A percentile compares a stretch with the other conserved stretches of the same genome.
phyloP scores from a whole-genome alignment of 1,140 invertebrate genomes.

The Chironomus striatipennis region DNA sequence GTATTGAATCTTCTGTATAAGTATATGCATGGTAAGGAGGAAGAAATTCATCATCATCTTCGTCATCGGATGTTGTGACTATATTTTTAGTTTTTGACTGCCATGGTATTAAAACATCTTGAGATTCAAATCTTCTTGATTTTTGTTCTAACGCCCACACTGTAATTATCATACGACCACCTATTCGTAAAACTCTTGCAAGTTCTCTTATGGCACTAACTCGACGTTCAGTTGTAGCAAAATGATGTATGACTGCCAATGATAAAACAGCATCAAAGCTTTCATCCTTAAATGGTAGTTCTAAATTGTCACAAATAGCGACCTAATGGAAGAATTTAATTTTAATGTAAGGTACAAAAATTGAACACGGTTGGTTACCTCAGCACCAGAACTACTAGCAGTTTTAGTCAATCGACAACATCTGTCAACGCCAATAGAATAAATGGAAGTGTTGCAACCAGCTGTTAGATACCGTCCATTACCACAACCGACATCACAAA shows the following conservation, averaged over 20 bases:
- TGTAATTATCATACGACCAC: constrained; percentile 85
- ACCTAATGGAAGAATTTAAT: constrained; percentile 48
- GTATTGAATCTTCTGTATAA: constrained; percentile 47
- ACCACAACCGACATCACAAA: constrained; percentile 91
- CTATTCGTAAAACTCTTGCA: constrained; percentile 77
- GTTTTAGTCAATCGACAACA: constrained; percentile 70
- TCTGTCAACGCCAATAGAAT: constrained; percentile 79
- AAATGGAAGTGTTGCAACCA: constrained; percentile 62
- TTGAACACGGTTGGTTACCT: constrained; percentile 47
- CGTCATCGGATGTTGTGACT: constrained; percentile 40
- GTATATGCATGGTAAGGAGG: constrained; percentile 60
- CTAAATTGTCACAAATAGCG: constrained; percentile 79
- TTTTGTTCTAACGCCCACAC: constrained; percentile 96
- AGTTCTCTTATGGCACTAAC: constrained; percentile 80
- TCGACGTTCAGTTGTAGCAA: constrained; percentile 83
- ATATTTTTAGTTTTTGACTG: constrained; percentile 49
- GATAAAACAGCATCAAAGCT: constrained; percentile 91
- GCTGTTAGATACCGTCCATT: constrained; percentile 87
- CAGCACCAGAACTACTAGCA: constrained; percentile 68
- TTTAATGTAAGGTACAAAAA: neutral
- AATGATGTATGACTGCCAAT: constrained; percentile 89
- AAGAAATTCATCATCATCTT: constrained; percentile 38
- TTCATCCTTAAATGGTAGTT: constrained; percentile 83
- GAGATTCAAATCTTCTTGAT: constrained; percentile 62
- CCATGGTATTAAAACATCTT: constrained; percentile 93